Percentiles rank a stretch among this genome's conserved stretches.
phyloP scores from a whole-genome alignment of 2,888 invertebrate species.

The Tachina lurida region DNA sequence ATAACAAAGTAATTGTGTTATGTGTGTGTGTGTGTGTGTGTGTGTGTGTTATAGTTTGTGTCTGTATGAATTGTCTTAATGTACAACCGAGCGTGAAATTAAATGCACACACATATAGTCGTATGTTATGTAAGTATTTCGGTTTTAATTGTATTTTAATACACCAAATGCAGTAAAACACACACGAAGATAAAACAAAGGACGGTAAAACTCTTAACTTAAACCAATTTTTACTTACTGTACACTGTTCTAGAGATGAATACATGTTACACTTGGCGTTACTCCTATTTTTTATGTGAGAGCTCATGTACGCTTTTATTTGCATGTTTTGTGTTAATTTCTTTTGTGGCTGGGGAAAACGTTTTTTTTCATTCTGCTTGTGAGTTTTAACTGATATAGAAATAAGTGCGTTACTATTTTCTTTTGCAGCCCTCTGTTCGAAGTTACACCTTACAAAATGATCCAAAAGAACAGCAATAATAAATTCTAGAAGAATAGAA shows the following conservation, averaged over 20 bases:
- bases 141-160: constrained; percentile 53
- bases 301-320: background rate
- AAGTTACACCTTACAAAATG: no score
- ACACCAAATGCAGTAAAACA: constrained; percentile 15
- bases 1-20: background rate
- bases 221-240: background rate
- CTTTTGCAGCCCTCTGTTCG: no score
- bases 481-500: no score
- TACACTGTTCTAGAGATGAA: background rate
- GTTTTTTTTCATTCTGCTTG: background rate
- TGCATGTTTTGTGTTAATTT: background rate
- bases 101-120: constrained; percentile 55
- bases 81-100: constrained; percentile 61
- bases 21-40: background rate
- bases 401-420: no score
- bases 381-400: no score
- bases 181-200: background rate
- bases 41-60: background rate
- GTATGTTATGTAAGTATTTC: background rate
- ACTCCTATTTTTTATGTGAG: background rate
- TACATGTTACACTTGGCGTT: background rate
- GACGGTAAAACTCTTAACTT: background rate
- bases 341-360: background rate
- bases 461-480: no score
- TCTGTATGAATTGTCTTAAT: background rate